Evolutionary conservation across 2,888 invertebrate genomes (phyloP).

Genomic region (Coremacera marginata): DNA sequence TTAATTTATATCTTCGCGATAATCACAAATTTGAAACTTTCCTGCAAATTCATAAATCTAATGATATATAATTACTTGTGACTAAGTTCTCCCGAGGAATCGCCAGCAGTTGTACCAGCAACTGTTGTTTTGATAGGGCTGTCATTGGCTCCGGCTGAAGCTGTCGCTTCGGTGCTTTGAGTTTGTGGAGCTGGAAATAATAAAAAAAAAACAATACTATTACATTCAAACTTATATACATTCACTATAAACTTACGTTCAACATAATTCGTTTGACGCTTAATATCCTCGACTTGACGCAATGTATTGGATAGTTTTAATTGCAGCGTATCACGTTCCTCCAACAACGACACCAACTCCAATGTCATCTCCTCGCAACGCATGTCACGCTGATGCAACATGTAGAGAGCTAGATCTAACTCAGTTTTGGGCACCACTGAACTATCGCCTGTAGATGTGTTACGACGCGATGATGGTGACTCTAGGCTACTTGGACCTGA

Average conservation of each 20-base stretch:
- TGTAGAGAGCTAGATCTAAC: slow-evolving; percentile 83
- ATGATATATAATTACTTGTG: slow-evolving; percentile 61
- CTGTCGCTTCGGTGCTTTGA: slow-evolving; percentile 6
- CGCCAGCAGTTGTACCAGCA: slow-evolving; percentile 46
- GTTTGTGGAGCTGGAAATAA: background rate
- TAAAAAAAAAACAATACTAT: background rate
- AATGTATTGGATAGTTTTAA: slow-evolving; percentile 85
- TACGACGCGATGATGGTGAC: slow-evolving; percentile 1
- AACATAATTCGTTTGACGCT: slow-evolving; percentile 47
- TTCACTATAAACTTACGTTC: slow-evolving; percentile 54
- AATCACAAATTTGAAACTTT: too few species aligned
- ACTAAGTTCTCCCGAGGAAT: slow-evolving; percentile 59
- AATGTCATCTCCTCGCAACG: slow-evolving; percentile 88
- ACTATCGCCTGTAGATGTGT: slow-evolving; percentile 9
- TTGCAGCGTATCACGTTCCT: slow-evolving; percentile 88
- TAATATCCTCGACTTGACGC: slow-evolving; percentile 77
- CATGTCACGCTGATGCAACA: slow-evolving; percentile 88
- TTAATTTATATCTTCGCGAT: too few species aligned
- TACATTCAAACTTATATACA: too few species aligned
- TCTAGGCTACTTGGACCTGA: slow-evolving; percentile 1
- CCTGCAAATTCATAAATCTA: too few species aligned
- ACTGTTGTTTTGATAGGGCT: slow-evolving; percentile 28
- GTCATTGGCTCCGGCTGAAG: background rate
- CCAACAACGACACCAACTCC: slow-evolving; percentile 84
- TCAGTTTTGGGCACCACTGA: slow-evolving; percentile 72